Evolutionary conservation across 2,113 vertebrate species (phyloP), one percentile per base, ranked within the genome.

Genomic region (Hoplias malabaricus): DNA sequence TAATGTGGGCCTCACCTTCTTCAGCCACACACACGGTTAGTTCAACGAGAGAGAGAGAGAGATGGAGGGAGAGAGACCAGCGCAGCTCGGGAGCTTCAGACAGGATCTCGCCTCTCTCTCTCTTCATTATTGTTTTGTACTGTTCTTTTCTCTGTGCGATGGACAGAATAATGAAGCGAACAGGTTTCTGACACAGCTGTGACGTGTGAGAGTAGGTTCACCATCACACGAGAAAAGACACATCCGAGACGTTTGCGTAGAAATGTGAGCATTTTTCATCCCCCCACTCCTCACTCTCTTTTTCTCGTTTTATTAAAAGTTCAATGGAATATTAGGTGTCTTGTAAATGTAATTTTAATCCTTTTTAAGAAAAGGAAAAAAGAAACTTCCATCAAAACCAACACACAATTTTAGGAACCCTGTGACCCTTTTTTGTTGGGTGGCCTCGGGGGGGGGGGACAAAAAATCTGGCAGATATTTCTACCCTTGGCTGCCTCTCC

Each of bases 261-360:
- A n/a, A 91, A 90, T 84, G 91, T 92, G 87, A 94, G 91, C 84
- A 92, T 90, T 91, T 84, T 87, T 90, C 92, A 89, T 91, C 62
- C 61, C 42, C 92, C 87, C 90, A 84, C 93, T 90, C 92, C 90
- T 84, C 73, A 48, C 90, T 92, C 89, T 83, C 74, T 93, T 90
- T 90, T 86, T 93, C 92, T 94, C 89, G 91, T 96, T 96, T 96
- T 94, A 95, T 94, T 95, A 95, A 92, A 92, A 95, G 92, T 94
- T 93, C 88, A 88, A 87, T 92, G 86, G 92, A 94, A 94, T 94
- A 93, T 94, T 96, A 92, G 94, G 89, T 93, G 94, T 97, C 94
- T 96, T 94, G 62, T 97, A 96, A 95, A 96, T 96, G 95, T 96
- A 94, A 91, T 97, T 98, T 98, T 96, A 96, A 96, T 94, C 91